Base-by-base conservation (phyloP, 2,113 vertebrate species). In the Phylloscopus whistleri region DNA sequence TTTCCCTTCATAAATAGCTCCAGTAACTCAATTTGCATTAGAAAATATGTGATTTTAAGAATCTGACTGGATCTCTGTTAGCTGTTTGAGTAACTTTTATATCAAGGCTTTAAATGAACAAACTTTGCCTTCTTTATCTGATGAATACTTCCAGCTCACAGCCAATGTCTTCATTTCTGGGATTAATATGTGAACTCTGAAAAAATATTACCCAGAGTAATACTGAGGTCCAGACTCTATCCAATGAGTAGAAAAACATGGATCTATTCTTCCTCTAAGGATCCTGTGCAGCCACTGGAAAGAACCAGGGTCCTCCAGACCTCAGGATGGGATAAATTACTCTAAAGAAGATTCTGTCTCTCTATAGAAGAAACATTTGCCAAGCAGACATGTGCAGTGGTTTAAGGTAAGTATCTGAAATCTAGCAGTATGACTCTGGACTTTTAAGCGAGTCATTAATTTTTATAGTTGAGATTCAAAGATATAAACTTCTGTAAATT, bases 1-100 rank as follows among this genome's bases (percentile, higher is more conserved):
- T 37, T 11, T 0, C 3, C 5, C 1, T 41, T 49, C 39, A 2
- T 22, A 75, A 46, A 0, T 52, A 82, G 28, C 13, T 68, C 44
- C 27, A 68, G 12, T 56, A n/a, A 9, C 35, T 85, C 27, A 2
- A 35, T 39, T 55, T 78, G 12, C n/a, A 60, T 44, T 68, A 83
- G 22, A 43, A 94, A 80, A 73, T 26, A 48, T 2, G 2, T 43
- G 20, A n/a, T 69, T 79, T 79, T 76, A 66, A 39, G 30, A 62
- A 39, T 41, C 13, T 82, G 26, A 69, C 21, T 51, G 8, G 49
- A 72, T 9, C 0, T n/a, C 12, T 35, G 11, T 5, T 5, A 35
- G 11, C 9, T 82, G 4, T 55, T 81, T 75, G 27, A 75, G 7
- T 52, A 85, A 41, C 13, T 49, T 48, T 26, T 26, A 21, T 31